phyloP scores from a whole-genome alignment of 2,888 invertebrate genomes.

The Alloplasta piceator region DNA sequence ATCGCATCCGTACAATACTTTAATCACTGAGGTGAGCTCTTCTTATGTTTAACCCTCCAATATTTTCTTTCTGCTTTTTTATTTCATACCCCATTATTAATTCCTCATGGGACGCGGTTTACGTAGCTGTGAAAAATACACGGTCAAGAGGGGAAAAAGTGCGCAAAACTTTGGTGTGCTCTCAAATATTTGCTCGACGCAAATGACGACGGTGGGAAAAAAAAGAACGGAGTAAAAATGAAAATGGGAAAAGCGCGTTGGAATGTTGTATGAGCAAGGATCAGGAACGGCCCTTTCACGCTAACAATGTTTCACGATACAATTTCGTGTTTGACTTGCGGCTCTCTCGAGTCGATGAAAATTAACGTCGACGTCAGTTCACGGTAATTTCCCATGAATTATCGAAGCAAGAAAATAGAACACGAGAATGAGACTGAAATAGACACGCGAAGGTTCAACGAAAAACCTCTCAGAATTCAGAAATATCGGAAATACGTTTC shows the following conservation, averaged over 20 bases:
- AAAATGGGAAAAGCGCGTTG: neutral
- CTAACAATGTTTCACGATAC: constrained; percentile 27
- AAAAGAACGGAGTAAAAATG: neutral
- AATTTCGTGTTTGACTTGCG: neutral
- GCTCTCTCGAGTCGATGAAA: neutral
- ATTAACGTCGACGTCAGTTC: too few relatives aligned
- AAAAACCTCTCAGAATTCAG: too few relatives aligned
- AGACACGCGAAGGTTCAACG: too few relatives aligned
- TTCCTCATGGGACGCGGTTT: neutral
- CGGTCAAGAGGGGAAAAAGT: constrained; percentile 1
- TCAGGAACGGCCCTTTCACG: constrained; percentile 1
- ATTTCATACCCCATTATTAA: neutral
- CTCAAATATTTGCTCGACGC: constrained; percentile 21
- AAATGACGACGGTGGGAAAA: neutral
- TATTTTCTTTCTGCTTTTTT: neutral
- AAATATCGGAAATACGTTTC: too few relatives aligned
- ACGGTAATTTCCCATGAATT: too few relatives aligned
- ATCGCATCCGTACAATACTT: too few relatives aligned
- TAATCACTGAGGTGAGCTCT: neutral
- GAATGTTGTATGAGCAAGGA: constrained; percentile 11
- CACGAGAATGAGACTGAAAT: too few relatives aligned
- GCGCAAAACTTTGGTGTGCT: constrained; percentile 11
- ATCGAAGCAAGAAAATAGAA: too few relatives aligned
- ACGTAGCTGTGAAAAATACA: constrained; percentile 5
- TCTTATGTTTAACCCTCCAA: neutral